phyloP scores from a whole-genome alignment of 1,140 invertebrate species.

The Drosophila rufa region DNA sequence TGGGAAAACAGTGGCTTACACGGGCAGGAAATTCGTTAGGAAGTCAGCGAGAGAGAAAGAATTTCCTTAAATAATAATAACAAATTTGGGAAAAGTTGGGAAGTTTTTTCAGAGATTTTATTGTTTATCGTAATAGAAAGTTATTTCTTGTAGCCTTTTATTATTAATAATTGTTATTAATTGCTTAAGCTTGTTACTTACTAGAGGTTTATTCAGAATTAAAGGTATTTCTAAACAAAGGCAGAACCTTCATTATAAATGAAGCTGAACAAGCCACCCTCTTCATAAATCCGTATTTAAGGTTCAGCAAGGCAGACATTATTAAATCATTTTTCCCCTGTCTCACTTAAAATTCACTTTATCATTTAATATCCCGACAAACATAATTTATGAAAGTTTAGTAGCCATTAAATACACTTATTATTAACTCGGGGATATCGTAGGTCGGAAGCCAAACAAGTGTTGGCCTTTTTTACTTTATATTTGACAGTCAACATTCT shows the following conservation, averaged over 20 bases:
- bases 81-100: not conserved
- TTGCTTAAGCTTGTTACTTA: not conserved
- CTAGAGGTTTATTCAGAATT: too few relatives aligned
- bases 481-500: constrained; percentile 23
- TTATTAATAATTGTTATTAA: not conserved
- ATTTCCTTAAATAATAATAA: not conserved
- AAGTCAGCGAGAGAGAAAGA: not conserved
- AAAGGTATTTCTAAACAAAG: too few relatives aligned
- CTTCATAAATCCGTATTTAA: not conserved
- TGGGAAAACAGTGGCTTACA: not conserved
- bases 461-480: constrained; percentile 6
- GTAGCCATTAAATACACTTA: not conserved
- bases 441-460: not conserved
- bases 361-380: constrained; percentile 2
- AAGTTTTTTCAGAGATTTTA: too few relatives aligned
- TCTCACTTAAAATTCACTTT: not conserved
- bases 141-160: too few relatives aligned
- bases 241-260: not conserved
- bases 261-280: not conserved
- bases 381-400: constrained; percentile 5
- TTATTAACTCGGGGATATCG: not conserved
- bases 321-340: not conserved
- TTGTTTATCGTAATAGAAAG: too few relatives aligned
- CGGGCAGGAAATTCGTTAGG: not conserved
- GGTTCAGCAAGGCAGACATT: not conserved